Conservation (phyloP, 2,797 vertebrate genomes). For the Molossus alvarezi region DNA sequence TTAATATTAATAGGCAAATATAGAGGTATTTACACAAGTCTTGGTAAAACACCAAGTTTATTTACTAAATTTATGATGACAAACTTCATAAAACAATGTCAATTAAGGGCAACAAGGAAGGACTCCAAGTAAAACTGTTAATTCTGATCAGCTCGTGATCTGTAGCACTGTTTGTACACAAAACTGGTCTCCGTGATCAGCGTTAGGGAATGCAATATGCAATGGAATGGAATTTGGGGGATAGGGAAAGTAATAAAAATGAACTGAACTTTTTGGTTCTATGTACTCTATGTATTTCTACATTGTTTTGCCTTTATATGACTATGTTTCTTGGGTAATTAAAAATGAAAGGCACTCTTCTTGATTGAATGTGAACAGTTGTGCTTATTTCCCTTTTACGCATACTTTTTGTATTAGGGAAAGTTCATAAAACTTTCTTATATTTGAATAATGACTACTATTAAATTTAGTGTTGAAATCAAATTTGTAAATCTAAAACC, state of each 20-base stretch:
- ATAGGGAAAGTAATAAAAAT: background rate
- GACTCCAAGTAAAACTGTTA: background rate
- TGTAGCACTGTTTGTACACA: background rate
- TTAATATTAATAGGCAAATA: background rate
- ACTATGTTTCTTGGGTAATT: background rate
- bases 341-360: conserved; percentile 7
- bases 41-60: background rate
- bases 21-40: background rate
- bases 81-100: background rate
- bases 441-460: background rate
- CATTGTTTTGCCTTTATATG: background rate
- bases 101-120: background rate
- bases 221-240: background rate
- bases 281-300: background rate
- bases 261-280: background rate
- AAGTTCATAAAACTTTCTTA: background rate
- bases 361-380: background rate
- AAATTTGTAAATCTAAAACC: background rate
- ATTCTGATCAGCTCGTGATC: background rate
- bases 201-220: background rate
- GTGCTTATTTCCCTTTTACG: conserved; percentile 31
- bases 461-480: background rate
- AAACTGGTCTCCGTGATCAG: background rate
- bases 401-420: background rate
- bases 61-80: background rate